A percentile compares a stretch with the other conserved stretches of the same genome.
Evolutionary conservation across 2,888 invertebrate genomes (phyloP).

Genomic region (Sesamia inferens): DNA sequence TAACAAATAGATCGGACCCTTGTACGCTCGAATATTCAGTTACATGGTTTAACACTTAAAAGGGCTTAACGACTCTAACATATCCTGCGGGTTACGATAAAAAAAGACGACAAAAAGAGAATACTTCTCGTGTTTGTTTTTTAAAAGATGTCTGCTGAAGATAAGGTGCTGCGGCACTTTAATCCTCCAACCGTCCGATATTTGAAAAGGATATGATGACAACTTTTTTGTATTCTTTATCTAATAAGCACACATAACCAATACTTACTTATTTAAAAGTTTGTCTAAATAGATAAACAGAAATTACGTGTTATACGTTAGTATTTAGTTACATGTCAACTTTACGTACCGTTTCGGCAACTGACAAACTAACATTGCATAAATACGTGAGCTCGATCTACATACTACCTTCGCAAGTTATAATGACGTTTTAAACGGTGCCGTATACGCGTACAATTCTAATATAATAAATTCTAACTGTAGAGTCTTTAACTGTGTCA

Average conservation of each 20-base stretch:
- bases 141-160: constrained; percentile 89
- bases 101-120: constrained; percentile 88
- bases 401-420: background rate
- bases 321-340: constrained; percentile 57
- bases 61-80: constrained; percentile 90
- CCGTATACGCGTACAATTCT: constrained; percentile 2
- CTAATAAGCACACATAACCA: constrained; percentile 86
- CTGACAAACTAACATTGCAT: constrained; percentile 25
- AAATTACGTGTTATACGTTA: constrained; percentile 54
- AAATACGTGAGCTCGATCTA: background rate
- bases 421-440: background rate
- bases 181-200: constrained; percentile 88
- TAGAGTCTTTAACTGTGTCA: constrained; percentile 8
- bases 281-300: constrained; percentile 69
- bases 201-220: constrained; percentile 90
- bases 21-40: constrained; percentile 89
- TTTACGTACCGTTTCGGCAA: constrained; percentile 47
- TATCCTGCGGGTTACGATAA: constrained; percentile 90
- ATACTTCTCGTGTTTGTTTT: constrained; percentile 89
- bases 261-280: constrained; percentile 75
- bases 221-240: constrained; percentile 87
- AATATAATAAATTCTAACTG: constrained; percentile 31
- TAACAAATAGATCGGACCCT: constrained; percentile 90
- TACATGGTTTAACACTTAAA: constrained; percentile 91
- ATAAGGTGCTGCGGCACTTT: constrained; percentile 89